Percentiles rank a stretch among this genome's conserved stretches.
These are phyloP conservation scores for Malacosoma neustria DNA, from an alignment of 2,888 invertebrate genomes.

Conservation along the genomic window DNA sequence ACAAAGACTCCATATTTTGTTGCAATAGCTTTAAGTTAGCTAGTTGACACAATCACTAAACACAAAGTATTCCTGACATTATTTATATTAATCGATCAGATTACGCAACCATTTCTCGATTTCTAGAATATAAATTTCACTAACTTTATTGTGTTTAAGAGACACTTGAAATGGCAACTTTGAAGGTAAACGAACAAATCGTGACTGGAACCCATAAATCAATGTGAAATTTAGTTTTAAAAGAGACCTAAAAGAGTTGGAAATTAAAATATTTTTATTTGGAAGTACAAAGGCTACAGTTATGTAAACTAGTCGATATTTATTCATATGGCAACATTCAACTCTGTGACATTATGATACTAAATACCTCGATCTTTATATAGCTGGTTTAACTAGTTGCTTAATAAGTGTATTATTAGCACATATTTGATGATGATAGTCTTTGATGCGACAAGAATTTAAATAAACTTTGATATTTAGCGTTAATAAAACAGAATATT, in stretches of 20 bases:
- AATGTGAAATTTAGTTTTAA: background rate
- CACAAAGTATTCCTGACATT: no score
- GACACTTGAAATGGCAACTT: background rate
- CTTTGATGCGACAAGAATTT: slow-evolving; percentile 22
- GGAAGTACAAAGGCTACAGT: background rate
- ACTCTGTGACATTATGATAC: slow-evolving; percentile 22
- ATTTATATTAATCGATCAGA: no score
- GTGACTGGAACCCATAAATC: slow-evolving; percentile 3
- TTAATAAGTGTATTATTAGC: slow-evolving; percentile 31
- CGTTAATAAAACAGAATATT: slow-evolving; percentile 19
- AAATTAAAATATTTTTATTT: background rate
- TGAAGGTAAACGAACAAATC: slow-evolving; percentile 1
- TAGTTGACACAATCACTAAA: no score
- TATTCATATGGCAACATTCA: background rate
- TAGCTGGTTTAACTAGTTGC: slow-evolving; percentile 28
- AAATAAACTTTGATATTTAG: slow-evolving; percentile 23
- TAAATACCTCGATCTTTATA: slow-evolving; percentile 20
- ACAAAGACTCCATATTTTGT: no score
- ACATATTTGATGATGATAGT: slow-evolving; percentile 20
- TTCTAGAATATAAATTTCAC: no score
- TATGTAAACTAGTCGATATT: background rate
- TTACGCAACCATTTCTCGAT: no score
- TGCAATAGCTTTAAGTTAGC: no score
- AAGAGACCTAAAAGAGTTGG: background rate
- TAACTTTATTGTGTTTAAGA: no score